Base-by-base conservation (phyloP, 2,113 vertebrate genomes). In the Raphicerus campestris region DNA sequence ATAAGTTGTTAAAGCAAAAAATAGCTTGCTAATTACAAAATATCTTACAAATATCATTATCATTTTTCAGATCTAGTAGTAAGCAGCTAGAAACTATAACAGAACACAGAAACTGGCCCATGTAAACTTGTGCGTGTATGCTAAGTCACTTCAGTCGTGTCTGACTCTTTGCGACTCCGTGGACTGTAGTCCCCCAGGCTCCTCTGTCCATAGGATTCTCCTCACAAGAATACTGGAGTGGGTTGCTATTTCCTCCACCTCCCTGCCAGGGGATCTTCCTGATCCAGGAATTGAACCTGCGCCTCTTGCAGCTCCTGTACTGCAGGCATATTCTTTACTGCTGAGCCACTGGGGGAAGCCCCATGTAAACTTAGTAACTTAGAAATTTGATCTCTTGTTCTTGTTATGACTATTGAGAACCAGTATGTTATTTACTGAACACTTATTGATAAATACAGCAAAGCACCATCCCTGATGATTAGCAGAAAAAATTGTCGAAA, bases 91-190 rank as follows among this genome's bases (percentile, higher is more conserved):
- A 85, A 95, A 73, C 4, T 26, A 42, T 55, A 88, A 51, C 5
- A 61, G 30, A 66, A 56, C 35, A 89, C 4, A 85, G 35, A 95
- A 61, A 60, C 45, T 55, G 66, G 26, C 19, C 39, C 7, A 10
- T 32, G 7, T 39, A 49, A 77, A 51, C 70, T 24, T 14, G 10
- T 42, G 56, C 3, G 9, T 58, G 22, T 24, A 58, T 73, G 20
- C 35, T 26, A 24, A 73, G 35, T 75, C 1, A 0, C 6, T 42
- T 42, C 35, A 42, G 70, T 42, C 0, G 0, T 75, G 20, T 42
- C 35, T 42, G 11, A 24, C 35, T 75, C 70, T 75, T 42, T 42
- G 35, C 3, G 3, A 14, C 35, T 11, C 70, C 70, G 26, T 75
- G 70, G 35, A 75, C 22, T 14, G 22, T 75, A 42, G 35, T 2